Evolutionary conservation across 2,888 invertebrate species (phyloP).

Genomic region (Amorpha juglandis): DNA sequence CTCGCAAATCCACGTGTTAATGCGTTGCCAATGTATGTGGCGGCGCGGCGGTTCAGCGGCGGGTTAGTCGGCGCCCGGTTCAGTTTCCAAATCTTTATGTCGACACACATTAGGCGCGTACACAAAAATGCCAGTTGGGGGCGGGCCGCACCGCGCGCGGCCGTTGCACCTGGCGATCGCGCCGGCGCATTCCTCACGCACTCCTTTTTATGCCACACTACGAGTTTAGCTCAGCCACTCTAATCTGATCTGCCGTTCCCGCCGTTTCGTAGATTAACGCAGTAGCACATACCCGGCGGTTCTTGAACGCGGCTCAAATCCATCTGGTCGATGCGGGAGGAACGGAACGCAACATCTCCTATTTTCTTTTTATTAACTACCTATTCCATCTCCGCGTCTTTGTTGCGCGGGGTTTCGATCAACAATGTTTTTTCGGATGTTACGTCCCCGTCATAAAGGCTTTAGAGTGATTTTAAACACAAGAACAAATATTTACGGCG

Average conservation of each 20-base stretch:
- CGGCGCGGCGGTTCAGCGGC: slow-evolving; percentile 39
- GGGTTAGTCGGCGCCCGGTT: slow-evolving; percentile 27
- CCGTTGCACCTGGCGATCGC: slow-evolving; percentile 80
- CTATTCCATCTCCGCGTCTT: slow-evolving; percentile 66
- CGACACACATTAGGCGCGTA: slow-evolving; percentile 67
- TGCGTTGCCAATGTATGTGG: slow-evolving; percentile 36
- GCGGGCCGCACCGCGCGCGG: slow-evolving; percentile 65
- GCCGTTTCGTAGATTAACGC: slow-evolving; percentile 39
- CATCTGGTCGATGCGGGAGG: slow-evolving; percentile 53
- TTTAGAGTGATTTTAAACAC: slow-evolving; percentile 46
- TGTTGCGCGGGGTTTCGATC: slow-evolving; percentile 60
- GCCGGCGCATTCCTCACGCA: slow-evolving; percentile 80
- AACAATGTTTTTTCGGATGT: slow-evolving; percentile 55
- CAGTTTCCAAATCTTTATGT: slow-evolving; percentile 60
- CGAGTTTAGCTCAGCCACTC: slow-evolving; percentile 67
- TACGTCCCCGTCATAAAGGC: slow-evolving; percentile 43
- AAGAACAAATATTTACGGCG: slow-evolving; percentile 65
- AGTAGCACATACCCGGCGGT: slow-evolving; percentile 12
- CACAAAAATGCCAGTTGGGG: slow-evolving; percentile 76
- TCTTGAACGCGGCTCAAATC: slow-evolving; percentile 40
- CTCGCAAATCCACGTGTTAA: slow-evolving; percentile 32
- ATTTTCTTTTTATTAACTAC: slow-evolving; percentile 59
- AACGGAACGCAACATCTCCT: slow-evolving; percentile 66
- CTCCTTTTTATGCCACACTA: slow-evolving; percentile 79
- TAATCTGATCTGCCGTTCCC: slow-evolving; percentile 53